These are phyloP conservation scores for Zhengitettix transpicula DNA, from an alignment of 2,888 invertebrate species.

Conservation along the genomic window DNA sequence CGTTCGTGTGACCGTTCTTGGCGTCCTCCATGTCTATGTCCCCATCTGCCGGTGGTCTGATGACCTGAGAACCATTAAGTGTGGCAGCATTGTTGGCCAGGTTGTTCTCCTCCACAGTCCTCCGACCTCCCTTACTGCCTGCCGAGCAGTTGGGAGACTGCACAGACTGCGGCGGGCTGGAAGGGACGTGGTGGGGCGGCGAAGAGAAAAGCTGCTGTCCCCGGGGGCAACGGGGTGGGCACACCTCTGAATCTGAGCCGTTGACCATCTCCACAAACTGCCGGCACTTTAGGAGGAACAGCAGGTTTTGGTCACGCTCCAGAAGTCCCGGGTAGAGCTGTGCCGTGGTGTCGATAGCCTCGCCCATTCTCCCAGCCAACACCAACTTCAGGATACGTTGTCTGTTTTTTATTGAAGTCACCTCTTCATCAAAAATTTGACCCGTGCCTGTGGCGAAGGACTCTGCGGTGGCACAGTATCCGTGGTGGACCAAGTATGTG, in stretches of 20 bases:
- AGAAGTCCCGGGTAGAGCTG: slow-evolving; percentile 84
- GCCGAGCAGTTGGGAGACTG: slow-evolving; percentile 41
- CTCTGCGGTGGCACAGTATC: slow-evolving; percentile 91
- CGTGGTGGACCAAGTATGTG: slow-evolving; percentile 94
- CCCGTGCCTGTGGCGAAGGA: slow-evolving; percentile 83
- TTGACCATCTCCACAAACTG: slow-evolving; percentile 99
- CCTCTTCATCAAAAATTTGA: slow-evolving; percentile 80
- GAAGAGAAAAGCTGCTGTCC: slow-evolving; percentile 22
- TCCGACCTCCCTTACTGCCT: slow-evolving; percentile 13
- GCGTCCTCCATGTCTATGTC: slow-evolving; percentile 35
- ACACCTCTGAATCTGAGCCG: slow-evolving; percentile 61
- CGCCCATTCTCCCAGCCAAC: slow-evolving; percentile 83
- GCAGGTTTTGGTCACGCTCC: slow-evolving; percentile 75
- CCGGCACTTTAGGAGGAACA: slow-evolving; percentile 91
- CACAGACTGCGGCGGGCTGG: slow-evolving; percentile 36
- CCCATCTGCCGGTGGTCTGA: slow-evolving; percentile 21
- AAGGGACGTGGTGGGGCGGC: slow-evolving; percentile 14
- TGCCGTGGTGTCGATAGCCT: slow-evolving; percentile 82
- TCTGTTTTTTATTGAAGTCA: slow-evolving; percentile 86
- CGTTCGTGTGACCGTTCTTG: slow-evolving; percentile 23
- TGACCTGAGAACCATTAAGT: neutral
- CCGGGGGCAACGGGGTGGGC: slow-evolving; percentile 25
- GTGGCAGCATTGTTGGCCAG: slow-evolving; percentile 26
- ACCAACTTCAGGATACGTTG: slow-evolving; percentile 94
- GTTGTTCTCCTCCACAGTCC: slow-evolving; percentile 33